These are phyloP conservation scores for Hydra vulgaris DNA, from an alignment of 30 jellyfish, hydroid and myxozoan species.

Conservation along the genomic window DNA sequence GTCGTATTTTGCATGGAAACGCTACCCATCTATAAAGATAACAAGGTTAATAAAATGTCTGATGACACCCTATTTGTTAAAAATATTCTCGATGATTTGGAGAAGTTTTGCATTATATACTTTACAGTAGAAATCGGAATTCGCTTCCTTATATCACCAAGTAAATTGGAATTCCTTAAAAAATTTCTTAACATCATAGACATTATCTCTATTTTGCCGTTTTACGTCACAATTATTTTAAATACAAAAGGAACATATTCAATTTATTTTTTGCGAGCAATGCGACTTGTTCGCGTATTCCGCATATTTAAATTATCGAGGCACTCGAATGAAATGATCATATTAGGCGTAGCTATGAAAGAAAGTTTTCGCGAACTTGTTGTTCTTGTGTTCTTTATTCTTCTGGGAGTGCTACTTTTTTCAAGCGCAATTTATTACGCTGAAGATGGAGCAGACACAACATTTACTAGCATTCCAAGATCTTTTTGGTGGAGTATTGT, in stretches of 20 bases:
- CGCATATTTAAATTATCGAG: conserved; percentile 90
- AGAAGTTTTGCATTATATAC: too few relatives aligned
- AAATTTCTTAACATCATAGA: conserved; percentile 67
- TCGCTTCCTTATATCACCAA: too few relatives aligned
- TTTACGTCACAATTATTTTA: conserved; percentile 55
- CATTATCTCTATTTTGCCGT: conserved; percentile 70
- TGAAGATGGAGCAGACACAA: too few relatives aligned
- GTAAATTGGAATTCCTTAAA: conserved; percentile 43
- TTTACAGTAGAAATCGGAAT: too few relatives aligned
- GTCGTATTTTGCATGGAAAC: too few relatives aligned
- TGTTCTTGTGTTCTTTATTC: conserved; percentile 73
- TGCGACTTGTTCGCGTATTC: conserved; percentile 84
- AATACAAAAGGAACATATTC: conserved; percentile 48
- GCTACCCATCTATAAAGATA: background rate
- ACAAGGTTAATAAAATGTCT: background rate
- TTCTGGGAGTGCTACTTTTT: conserved; percentile 73
- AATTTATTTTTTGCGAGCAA: conserved; percentile 80
- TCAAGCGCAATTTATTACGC: conserved; percentile 96
- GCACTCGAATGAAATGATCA: conserved; percentile 92
- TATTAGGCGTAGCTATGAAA: conserved; percentile 72
- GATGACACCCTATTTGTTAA: background rate
- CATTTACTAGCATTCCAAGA: too few relatives aligned
- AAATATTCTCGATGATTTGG: conserved; percentile 13
- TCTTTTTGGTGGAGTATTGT: too few relatives aligned
- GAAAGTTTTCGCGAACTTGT: conserved; percentile 90